Base-by-base conservation (phyloP, 1,140 invertebrate genomes). In the Streblospio benedicti region DNA sequence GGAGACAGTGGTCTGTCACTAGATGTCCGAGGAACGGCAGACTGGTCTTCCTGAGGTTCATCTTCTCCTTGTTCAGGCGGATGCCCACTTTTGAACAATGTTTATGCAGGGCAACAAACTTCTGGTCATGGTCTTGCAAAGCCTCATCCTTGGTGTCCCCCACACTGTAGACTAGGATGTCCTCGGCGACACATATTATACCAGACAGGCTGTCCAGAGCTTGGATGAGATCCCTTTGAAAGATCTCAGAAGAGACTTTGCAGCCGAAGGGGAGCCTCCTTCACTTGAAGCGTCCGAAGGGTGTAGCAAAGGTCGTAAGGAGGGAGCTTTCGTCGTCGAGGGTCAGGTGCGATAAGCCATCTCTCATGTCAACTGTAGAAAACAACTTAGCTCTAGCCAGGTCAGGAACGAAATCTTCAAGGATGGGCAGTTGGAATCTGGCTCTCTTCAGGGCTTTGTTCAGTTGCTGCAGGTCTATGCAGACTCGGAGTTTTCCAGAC, bases 11-110 rank as follows among this genome's bases (percentile, higher is more conserved):
- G 32, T 53, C 52, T n/a, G 67, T 64, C 4, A 81, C 58, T 14
- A 75, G 61, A 25, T n/a, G n/a, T n/a, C n/a, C n/a, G n/a, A n/a
- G n/a, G n/a, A n/a, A n/a, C n/a, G n/a, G n/a, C n/a, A n/a, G n/a
- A n/a, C n/a, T n/a, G n/a, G n/a, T n/a, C n/a, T n/a, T n/a, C n/a
- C n/a, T n/a, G n/a, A n/a, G n/a, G n/a, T n/a, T n/a, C n/a, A n/a
- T n/a, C n/a, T n/a, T n/a, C n/a, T n/a, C n/a, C n/a, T n/a, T 55
- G 64, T 78, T 77, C 57, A 78, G 67, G 47, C 62, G 70, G 18
- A 79, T 61, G 64, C 71, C 68, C 54, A 65, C 60, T 57, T 72
- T 41, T 53, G 52, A 63, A 18, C 70, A 71, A 55, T 66, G 53
- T 33, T 70, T 51, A 44, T 76, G 63, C 9, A 79, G 67, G 54